Evolutionary conservation across 35 echinoderm and acorn worm species (phyloP).

Genomic region (Holothuria glaberrima): DNA sequence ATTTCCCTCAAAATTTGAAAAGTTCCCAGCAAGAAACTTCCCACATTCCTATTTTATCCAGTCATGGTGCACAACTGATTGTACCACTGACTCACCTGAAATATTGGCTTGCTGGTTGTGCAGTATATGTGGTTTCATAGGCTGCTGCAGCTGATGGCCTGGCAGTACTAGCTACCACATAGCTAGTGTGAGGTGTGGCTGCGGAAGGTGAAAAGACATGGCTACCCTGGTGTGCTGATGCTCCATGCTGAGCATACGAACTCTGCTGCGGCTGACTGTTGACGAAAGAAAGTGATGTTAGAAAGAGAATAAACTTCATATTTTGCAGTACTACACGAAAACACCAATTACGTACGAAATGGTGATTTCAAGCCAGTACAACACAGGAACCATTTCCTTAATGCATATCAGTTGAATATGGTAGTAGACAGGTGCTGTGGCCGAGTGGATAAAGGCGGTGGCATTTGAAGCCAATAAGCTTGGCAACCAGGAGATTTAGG

Average conservation of each 20-base stretch:
- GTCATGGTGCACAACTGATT: not conserved
- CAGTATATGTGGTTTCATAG: conserved; percentile 77
- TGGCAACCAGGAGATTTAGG: too few species aligned
- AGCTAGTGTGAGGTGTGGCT: conserved; percentile 77
- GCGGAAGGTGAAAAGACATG: conserved; percentile 66
- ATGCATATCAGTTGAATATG: too few species aligned
- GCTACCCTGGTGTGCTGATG: conserved; percentile 56
- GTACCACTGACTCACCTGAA: conserved; percentile 61
- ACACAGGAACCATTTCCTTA: too few species aligned
- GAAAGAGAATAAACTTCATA: not conserved
- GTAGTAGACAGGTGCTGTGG: too few species aligned
- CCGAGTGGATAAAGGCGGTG: too few species aligned
- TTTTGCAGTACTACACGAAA: too few species aligned
- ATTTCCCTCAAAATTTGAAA: too few species aligned
- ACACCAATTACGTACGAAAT: too few species aligned
- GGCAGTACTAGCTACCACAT: conserved; percentile 71
- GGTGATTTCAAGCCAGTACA: not conserved
- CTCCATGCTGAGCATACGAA: conserved; percentile 76
- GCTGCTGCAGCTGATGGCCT: conserved; percentile 75
- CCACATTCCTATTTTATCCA: too few species aligned
- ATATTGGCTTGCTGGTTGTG: conserved; percentile 74
- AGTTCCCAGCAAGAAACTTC: too few species aligned
- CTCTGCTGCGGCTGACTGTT: conserved; percentile 69
- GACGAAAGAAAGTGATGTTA: not conserved
- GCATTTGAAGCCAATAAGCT: too few species aligned